A percentile compares a stretch with the other conserved stretches of the same genome.
phyloP scores from a whole-genome alignment of 1,140 invertebrate genomes.

The Neodiprion lecontei region DNA sequence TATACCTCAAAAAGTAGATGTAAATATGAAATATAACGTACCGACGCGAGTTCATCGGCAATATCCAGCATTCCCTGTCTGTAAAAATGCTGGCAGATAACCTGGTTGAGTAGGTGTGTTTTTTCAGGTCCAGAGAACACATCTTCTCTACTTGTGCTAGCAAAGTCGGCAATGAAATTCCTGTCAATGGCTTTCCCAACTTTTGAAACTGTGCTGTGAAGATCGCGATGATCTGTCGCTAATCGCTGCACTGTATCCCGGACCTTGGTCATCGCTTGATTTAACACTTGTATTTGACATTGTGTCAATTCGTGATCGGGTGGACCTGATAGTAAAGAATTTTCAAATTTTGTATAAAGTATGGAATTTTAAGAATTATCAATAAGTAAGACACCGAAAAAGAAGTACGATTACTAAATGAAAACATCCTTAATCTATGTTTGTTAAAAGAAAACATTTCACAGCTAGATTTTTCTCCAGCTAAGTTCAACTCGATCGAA shows the following conservation, averaged over 20 bases:
- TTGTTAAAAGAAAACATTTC: too few relatives aligned
- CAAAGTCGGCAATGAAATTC: slow-evolving; percentile 92
- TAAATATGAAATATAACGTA: slow-evolving; percentile 42
- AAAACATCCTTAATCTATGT: background rate
- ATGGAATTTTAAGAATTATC: slow-evolving; percentile 26
- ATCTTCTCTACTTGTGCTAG: slow-evolving; percentile 85
- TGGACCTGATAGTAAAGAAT: slow-evolving; percentile 64
- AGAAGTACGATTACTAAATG: slow-evolving; percentile 14
- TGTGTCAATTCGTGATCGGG: slow-evolving; percentile 69
- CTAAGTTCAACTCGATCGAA: too few relatives aligned
- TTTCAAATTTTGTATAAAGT: background rate
- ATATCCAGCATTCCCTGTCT: slow-evolving; percentile 92
- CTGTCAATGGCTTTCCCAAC: slow-evolving; percentile 96
- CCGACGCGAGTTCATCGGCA: slow-evolving; percentile 79
- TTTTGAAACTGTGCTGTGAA: slow-evolving; percentile 92
- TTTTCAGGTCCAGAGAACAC: slow-evolving; percentile 83
- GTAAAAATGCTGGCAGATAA: slow-evolving; percentile 97
- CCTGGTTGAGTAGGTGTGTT: slow-evolving; percentile 85
- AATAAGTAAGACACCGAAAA: slow-evolving; percentile 12
- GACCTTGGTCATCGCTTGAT: slow-evolving; percentile 73
- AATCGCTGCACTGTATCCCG: slow-evolving; percentile 78
- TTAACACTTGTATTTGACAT: slow-evolving; percentile 71
- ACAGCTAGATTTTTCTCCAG: too few relatives aligned
- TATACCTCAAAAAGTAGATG: background rate
- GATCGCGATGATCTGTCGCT: slow-evolving; percentile 78